phyloP scores from a whole-genome alignment of 2,113 vertebrate species.

The Thalassarche chlororhynchos region DNA sequence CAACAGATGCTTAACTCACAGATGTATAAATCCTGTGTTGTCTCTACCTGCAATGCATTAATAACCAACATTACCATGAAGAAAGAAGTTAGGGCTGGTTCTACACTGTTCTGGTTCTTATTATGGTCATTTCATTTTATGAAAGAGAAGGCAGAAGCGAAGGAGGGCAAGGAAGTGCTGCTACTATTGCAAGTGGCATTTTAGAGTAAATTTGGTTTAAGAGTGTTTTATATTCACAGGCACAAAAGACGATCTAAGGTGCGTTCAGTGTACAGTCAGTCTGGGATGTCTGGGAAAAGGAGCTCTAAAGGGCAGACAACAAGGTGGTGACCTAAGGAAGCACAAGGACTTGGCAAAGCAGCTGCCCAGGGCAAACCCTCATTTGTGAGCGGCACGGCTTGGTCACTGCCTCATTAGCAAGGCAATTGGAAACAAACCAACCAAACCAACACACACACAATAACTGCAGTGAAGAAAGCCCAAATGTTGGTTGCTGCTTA shows the following conservation, averaged over 20 bases:
- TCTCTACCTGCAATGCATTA: background rate
- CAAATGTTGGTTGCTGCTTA: background rate
- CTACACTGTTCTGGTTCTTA: background rate
- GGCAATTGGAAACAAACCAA: background rate
- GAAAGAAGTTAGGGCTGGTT: background rate
- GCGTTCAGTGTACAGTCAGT: background rate
- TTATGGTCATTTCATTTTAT: background rate
- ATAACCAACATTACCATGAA: background rate
- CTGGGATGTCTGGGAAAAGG: background rate
- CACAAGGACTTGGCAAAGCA: background rate
- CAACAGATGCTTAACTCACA: background rate
- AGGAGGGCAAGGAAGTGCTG: background rate
- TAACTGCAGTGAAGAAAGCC: background rate
- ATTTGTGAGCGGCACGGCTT: background rate
- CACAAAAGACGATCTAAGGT: background rate
- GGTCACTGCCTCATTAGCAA: background rate
- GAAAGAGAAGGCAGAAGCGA: background rate
- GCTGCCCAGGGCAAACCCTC: background rate
- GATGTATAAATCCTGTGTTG: background rate
- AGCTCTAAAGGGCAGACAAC: background rate
- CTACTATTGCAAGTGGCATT: background rate
- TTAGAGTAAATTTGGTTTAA: background rate
- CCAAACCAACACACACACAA: background rate
- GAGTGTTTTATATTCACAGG: background rate
- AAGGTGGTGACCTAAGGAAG: background rate